Evolutionary conservation across 2,113 vertebrate genomes (phyloP), one percentile per base, ranked within the genome.

Genomic region (Verasper variegatus): DNA sequence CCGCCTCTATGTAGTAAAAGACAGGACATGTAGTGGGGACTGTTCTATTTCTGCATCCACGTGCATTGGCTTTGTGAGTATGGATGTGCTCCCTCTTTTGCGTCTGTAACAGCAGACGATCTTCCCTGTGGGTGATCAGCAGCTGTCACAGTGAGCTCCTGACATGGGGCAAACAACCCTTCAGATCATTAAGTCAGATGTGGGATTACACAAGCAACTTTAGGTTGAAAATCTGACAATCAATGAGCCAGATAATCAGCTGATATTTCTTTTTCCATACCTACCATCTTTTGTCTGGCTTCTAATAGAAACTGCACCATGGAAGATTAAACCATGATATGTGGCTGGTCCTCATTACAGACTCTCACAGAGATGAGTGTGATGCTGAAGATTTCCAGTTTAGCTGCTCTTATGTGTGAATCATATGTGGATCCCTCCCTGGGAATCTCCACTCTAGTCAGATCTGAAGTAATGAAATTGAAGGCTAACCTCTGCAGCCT

Each of bases 311-410:
- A 72, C 72, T 31, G 64, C 15, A 49, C 67, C 80, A 81, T 42
- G 59, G 85, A 84, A 88, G 85, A 91, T 89, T 88, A 91, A 87
- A 76, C 72, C 59, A 71, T 75, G 62, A 86, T 67, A 49, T 83
- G 78, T 55, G 69, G 45, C 42, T 26, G 54, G 49, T 27, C 23
- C 73, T 88, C 71, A 82, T 84, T 90, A 81, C 0, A 2, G 59
- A 40, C 31, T 31, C 31, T 31, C 5, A 31, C 6, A 31, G 31
- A 31, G 6, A 31, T 31, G 31, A 68, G 66, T 20, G 37, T 49
- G 66, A 62, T 40, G 45, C 56, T 42, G 58, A 47, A 56, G 1
- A 71, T n/a, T 68, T 75, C 42, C 60, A 27, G 18, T 31, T 11
- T 45, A 88, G 26, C 49, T 2, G 20, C 8, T n/a, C 23, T 49